Conservation (phyloP, 2,113 vertebrate genomes). For the Rhinolophus ferrumequinum region DNA sequence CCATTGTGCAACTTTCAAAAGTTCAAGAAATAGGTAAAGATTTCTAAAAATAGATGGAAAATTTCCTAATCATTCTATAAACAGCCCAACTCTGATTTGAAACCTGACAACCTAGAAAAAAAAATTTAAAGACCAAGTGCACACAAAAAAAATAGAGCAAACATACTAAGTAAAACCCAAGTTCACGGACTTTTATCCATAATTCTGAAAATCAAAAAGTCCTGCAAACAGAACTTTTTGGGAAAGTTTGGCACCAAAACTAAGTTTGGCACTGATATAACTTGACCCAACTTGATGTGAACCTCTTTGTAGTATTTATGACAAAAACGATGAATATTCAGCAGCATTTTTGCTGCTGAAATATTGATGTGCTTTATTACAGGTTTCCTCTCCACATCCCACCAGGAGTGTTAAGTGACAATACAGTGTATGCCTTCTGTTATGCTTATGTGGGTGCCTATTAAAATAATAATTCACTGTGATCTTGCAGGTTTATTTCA, state of each 20-base stretch:
- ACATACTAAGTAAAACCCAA: background rate
- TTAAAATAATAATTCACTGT: background rate
- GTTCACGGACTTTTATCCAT: background rate
- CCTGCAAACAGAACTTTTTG: background rate
- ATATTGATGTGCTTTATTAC: background rate
- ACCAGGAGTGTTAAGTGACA: background rate
- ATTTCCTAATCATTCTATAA: constrained; percentile 29
- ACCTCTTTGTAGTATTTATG: background rate
- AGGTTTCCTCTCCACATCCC: background rate
- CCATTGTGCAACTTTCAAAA: background rate
- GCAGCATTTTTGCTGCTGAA: background rate
- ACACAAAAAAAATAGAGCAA: background rate
- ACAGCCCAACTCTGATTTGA: background rate
- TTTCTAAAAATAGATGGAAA: constrained; percentile 3
- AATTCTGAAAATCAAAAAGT: background rate
- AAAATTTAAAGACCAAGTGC: background rate
- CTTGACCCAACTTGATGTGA: background rate
- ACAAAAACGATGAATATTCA: background rate
- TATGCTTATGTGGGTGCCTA: background rate
- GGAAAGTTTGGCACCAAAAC: background rate
- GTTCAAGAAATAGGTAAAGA: background rate
- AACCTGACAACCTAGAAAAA: background rate
- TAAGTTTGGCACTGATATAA: background rate
- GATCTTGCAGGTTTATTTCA: no score
- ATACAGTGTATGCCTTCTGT: background rate